Conservation (phyloP, 2,797 vertebrate genomes). For the Hippoglossus hippoglossus region DNA sequence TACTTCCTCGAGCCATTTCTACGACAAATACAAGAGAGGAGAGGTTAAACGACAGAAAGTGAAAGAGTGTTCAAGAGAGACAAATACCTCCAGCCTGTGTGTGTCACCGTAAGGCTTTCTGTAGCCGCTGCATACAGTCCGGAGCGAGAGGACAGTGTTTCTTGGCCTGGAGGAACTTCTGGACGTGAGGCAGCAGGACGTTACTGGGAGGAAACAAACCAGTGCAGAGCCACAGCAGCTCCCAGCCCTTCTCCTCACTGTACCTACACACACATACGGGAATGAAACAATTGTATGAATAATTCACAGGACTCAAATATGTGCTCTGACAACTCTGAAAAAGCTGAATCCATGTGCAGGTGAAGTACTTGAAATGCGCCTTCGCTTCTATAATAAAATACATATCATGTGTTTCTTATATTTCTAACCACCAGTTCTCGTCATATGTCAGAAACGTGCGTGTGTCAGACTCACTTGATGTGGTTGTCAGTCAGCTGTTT, state of each 20-base stretch:
- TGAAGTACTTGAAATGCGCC: no score
- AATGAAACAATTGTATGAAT: no score
- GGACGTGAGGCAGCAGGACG: constrained; percentile 92
- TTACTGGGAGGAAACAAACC: constrained; percentile 97
- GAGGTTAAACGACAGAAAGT: not conserved
- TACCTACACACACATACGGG: constrained; percentile 80
- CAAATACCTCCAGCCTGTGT: not conserved
- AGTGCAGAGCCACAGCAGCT: constrained; percentile 95
- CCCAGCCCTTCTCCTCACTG: constrained; percentile 98
- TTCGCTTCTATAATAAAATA: no score
- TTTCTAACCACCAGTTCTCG: no score
- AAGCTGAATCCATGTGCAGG: no score
- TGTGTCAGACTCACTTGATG: constrained; percentile 86
- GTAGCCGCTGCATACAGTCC: constrained; percentile 96
- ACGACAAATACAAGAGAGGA: not conserved
- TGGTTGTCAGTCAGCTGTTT: constrained; percentile 98
- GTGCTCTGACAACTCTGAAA: no score
- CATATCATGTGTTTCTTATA: no score
- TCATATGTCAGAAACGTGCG: not conserved
- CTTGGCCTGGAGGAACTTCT: constrained; percentile 94
- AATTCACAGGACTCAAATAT: not conserved
- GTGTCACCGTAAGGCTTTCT: constrained; percentile 92
- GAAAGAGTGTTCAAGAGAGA: not conserved
- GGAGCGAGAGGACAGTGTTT: constrained; percentile 90
- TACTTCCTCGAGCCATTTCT: constrained; percentile 97